phyloP scores from a whole-genome alignment of 2,888 invertebrate genomes.

The Eristalinus aeneus region DNA sequence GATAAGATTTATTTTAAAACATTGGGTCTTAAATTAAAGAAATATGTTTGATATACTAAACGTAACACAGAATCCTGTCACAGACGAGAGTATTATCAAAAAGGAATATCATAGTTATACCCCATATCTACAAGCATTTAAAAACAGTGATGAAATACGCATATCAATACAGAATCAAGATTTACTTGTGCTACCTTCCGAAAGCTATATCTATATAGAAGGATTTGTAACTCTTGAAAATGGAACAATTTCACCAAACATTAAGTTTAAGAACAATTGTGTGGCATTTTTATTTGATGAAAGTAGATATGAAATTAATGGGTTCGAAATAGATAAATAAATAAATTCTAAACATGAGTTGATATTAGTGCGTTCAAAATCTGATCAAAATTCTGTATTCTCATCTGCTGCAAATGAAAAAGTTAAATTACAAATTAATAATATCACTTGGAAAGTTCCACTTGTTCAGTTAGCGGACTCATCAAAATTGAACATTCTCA shows the following conservation, averaged over 20 bases:
- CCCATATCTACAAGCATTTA: conserved; percentile 41
- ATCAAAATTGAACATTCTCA: too few species aligned
- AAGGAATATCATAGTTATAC: conserved; percentile 46
- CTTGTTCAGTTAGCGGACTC: too few species aligned
- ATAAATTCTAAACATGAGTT: conserved; percentile 22
- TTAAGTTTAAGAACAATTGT: conserved; percentile 36
- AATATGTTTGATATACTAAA: conserved; percentile 67
- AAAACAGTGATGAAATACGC: conserved; percentile 61
- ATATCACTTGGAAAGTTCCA: conserved; percentile 1
- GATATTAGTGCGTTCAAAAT: conserved; percentile 18
- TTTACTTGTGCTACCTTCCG: conserved; percentile 27
- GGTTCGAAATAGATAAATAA: conserved; percentile 30
- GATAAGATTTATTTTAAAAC: conserved; percentile 37
- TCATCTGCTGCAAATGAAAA: conserved; percentile 7
- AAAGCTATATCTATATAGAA: too few species aligned
- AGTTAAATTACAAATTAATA: conserved; percentile 2
- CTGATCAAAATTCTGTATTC: conserved; percentile 25
- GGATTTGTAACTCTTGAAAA: conserved; percentile 27
- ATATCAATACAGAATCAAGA: conserved; percentile 55
- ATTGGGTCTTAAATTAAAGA: conserved; percentile 45
- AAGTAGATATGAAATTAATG: conserved; percentile 37
- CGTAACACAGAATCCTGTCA: conserved; percentile 35
- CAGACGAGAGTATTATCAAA: conserved; percentile 44
- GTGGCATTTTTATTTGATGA: conserved; percentile 38
- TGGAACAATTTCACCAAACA: conserved; percentile 30